Conservation (phyloP, 2,888 invertebrate species). For the Conistra vaccinii region DNA sequence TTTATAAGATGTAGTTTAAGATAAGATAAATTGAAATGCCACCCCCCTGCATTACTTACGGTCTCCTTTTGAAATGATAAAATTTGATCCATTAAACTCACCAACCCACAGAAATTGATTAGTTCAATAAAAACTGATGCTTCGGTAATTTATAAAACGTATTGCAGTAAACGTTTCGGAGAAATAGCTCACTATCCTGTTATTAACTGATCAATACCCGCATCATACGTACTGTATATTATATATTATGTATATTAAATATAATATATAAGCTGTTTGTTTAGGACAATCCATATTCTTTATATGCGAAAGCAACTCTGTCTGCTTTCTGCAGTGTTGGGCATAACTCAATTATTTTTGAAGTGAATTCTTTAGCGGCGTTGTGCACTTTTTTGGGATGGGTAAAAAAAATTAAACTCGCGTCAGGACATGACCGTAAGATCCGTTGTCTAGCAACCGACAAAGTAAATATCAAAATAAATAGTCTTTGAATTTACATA, state of each 20-base stretch:
- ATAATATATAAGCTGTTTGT: too few relatives aligned
- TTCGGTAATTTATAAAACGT: conserved; percentile 23
- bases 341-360: too few relatives aligned
- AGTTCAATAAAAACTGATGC: conserved; percentile 31
- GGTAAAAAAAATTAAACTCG: too few relatives aligned
- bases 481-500: too few relatives aligned
- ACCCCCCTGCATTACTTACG: conserved; percentile 18
- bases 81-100: conserved; percentile 16
- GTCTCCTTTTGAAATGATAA: conserved; percentile 19
- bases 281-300: neutral
- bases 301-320: neutral
- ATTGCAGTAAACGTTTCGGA: neutral
- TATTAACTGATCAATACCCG: conserved; percentile 9
- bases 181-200: neutral
- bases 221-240: neutral
- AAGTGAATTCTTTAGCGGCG: too few relatives aligned
- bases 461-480: too few relatives aligned
- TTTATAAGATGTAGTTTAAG: neutral
- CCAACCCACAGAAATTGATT: conserved; percentile 28
- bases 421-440: too few relatives aligned
- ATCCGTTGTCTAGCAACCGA: too few relatives aligned
- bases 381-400: too few relatives aligned
- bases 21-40: conserved; percentile 28
- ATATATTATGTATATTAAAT: too few relatives aligned
- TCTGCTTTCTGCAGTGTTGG: too few relatives aligned